Evolutionary conservation across 2,888 invertebrate genomes (phyloP), one percentile per base, ranked within the genome.

Genomic region (Sinodicranocentrus sp.): DNA sequence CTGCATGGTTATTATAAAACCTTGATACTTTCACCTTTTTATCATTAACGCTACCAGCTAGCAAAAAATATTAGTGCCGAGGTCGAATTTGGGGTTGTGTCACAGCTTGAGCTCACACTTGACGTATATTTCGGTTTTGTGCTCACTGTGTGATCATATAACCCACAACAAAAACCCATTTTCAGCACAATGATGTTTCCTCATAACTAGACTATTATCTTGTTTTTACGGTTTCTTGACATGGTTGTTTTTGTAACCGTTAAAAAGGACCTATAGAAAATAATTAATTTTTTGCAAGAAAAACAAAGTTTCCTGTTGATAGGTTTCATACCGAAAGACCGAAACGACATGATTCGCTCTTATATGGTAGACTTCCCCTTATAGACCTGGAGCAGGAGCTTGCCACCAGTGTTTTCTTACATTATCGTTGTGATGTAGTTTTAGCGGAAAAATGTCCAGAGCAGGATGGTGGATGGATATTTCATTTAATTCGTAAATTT

Each of bases 401-500:
- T n/a, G n/a, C n/a, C n/a, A n/a, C n/a, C n/a, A n/a, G 6, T 5
- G 59, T 26, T 59, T 59, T 25, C 25, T 2, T 59, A 5, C 52
- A 10, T 52, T 52, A 6, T 54, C 54, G 19, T 17, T 54, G n/a
- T 17, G 2, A 17, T 21, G 10, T 23, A 13, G 26, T 15, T n/a
- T 48, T 19, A 17, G 43, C 21, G 52, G 33, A 33, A 33, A 33
- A 3, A 6, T 10, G 10, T 6, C 33, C 5, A 10, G 5, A 33
- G 33, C 33, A 10, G 33, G 3, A 33, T 33, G 43, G 68, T 15
- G 57, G 44, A 25, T 57, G 25, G 57, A 43, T 59, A 68, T 79
- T 65, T 72, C 79, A 59, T 80, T 73, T 68, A 59, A 67, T 73
- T 67, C 73, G 44, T 44, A 75, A 82, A 82, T 73, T 82, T 82